Conservation (phyloP, 1,140 invertebrate species). For the Drosophila santomea region DNA sequence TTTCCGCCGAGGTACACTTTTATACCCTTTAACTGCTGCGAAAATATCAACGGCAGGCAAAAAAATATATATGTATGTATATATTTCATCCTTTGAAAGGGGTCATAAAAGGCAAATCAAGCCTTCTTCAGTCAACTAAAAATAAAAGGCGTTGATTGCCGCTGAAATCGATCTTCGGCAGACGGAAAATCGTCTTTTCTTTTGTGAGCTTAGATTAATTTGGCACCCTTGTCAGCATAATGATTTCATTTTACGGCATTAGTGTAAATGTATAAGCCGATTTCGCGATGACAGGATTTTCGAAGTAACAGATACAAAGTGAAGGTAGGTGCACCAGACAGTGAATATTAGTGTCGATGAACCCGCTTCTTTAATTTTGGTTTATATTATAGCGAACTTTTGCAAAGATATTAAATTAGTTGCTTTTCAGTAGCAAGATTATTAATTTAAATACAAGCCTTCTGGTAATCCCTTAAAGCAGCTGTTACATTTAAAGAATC, state of each 20-base stretch:
- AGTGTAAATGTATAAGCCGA: conserved; percentile 23
- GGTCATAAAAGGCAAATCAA: conserved; percentile 49
- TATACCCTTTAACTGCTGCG: conserved; percentile 44
- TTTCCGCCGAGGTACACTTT: conserved; percentile 48
- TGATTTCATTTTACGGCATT: conserved; percentile 16
- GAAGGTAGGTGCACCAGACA: not conserved
- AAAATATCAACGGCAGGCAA: conserved; percentile 30
- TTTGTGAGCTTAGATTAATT: conserved; percentile 25
- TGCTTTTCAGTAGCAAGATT: too few species aligned
- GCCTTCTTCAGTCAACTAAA: conserved; percentile 13
- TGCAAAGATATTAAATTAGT: too few species aligned
- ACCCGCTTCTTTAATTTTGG: too few species aligned
- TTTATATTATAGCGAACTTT: too few species aligned
- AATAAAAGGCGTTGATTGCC: conserved; percentile 37
- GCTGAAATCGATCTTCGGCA: conserved; percentile 37
- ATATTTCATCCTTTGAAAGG: conserved; percentile 26
- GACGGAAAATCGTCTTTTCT: conserved; percentile 38
- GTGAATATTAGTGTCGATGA: conserved; percentile 13
- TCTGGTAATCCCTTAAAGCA: not conserved
- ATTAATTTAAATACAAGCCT: too few species aligned
- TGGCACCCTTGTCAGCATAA: conserved; percentile 13
- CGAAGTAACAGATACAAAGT: not conserved
- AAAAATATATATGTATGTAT: not conserved
- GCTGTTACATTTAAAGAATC: not conserved
- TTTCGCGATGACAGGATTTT: conserved; percentile 11